phyloP scores from a whole-genome alignment of 2,888 invertebrate genomes.

The Ochropleura plecta region DNA sequence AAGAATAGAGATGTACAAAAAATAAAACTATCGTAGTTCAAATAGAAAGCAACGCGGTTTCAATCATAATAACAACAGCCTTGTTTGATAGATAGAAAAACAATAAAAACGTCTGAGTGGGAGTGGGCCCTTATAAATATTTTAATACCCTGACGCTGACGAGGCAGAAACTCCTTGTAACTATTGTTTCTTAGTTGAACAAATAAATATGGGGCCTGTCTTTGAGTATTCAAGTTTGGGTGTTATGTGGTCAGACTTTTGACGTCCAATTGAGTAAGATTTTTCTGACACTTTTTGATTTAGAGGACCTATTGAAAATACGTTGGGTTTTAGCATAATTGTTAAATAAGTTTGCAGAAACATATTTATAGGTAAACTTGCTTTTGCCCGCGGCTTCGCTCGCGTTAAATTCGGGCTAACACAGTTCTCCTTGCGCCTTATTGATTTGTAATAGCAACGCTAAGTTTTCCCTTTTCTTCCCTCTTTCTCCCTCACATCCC shows the following conservation, averaged over 20 bases:
- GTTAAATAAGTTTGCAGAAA: neutral
- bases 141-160: slow-evolving; percentile 80
- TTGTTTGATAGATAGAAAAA: slow-evolving; percentile 60
- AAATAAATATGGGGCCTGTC: slow-evolving; percentile 59
- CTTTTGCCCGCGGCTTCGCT: no score
- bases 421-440: no score
- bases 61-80: slow-evolving; percentile 57
- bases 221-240: slow-evolving; percentile 15
- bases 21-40: slow-evolving; percentile 20
- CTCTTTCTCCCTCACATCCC: no score
- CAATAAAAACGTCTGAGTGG: slow-evolving; percentile 54
- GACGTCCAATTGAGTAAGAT: slow-evolving; percentile 24
- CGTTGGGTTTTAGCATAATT: neutral
- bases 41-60: slow-evolving; percentile 55
- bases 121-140: slow-evolving; percentile 77
- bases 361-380: no score
- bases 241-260: slow-evolving; percentile 40
- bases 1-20: slow-evolving; percentile 29
- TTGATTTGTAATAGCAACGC: no score
- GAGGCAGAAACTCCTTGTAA: slow-evolving; percentile 67
- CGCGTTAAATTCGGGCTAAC: no score
- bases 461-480: no score
- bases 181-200: slow-evolving; percentile 65
- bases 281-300: neutral
- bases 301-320: neutral